These are phyloP conservation scores for Clupea harengus DNA, from an alignment of 2,113 vertebrate genomes.

Conservation along the genomic window DNA sequence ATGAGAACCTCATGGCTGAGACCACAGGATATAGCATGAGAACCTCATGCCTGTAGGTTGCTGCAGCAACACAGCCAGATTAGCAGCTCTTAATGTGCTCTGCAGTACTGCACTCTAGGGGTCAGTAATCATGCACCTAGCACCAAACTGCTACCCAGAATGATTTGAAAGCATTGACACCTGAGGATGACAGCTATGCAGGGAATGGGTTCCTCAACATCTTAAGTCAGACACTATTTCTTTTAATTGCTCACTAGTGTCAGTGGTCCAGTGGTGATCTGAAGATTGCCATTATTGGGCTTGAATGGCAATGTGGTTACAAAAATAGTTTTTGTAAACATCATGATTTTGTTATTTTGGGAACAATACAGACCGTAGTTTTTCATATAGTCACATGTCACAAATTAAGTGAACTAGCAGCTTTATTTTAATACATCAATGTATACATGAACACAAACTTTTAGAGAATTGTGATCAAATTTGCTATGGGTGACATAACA, in stretches of 20 bases:
- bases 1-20: too few species aligned
- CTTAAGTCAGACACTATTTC: background rate
- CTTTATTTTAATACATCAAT: too few species aligned
- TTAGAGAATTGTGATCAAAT: background rate
- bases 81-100: background rate
- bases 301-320: background rate
- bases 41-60: background rate
- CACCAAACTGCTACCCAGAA: background rate
- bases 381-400: too few species aligned
- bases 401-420: too few species aligned
- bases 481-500: background rate
- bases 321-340: background rate
- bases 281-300: background rate
- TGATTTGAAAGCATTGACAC: background rate
- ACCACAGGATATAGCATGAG: too few species aligned
- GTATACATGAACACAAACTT: too few species aligned
- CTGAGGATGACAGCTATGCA: background rate
- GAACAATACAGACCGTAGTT: background rate
- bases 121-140: background rate
- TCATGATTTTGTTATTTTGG: background rate
- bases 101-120: background rate
- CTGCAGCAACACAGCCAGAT: background rate
- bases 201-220: background rate
- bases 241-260: background rate
- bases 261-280: background rate